Conservation (phyloP, 1,140 invertebrate species). For the Papilio dardanus region DNA sequence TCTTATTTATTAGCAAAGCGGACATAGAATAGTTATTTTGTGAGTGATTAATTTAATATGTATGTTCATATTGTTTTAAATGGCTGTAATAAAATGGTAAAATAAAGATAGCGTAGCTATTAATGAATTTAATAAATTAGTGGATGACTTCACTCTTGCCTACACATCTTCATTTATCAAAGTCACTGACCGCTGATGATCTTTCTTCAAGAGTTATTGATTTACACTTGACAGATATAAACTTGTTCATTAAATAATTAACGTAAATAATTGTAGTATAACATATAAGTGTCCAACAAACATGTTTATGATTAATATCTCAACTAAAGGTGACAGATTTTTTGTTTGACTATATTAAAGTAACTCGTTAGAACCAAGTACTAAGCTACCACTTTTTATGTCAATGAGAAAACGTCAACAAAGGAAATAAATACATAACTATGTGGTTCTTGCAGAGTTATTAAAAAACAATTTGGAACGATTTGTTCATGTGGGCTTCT, state of each 20-base stretch:
- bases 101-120: constrained; percentile 19
- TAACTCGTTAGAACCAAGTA: no score
- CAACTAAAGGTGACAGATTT: no score
- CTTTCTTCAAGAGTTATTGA: not conserved
- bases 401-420: no score
- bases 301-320: not conserved
- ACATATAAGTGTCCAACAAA: not conserved
- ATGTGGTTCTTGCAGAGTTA: no score
- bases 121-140: not conserved
- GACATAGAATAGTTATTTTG: not conserved
- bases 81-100: not conserved
- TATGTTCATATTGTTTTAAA: not conserved
- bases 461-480: no score
- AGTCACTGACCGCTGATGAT: constrained; percentile 20
- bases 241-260: not conserved
- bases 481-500: no score
- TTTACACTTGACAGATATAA: not conserved
- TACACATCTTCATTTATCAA: not conserved
- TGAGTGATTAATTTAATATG: not conserved
- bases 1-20: not conserved
- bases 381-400: no score
- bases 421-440: no score
- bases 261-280: not conserved
- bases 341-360: no score
- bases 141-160: constrained; percentile 3